phyloP scores from a whole-genome alignment of 1,140 invertebrate genomes.

The Brachionus koreanus region DNA sequence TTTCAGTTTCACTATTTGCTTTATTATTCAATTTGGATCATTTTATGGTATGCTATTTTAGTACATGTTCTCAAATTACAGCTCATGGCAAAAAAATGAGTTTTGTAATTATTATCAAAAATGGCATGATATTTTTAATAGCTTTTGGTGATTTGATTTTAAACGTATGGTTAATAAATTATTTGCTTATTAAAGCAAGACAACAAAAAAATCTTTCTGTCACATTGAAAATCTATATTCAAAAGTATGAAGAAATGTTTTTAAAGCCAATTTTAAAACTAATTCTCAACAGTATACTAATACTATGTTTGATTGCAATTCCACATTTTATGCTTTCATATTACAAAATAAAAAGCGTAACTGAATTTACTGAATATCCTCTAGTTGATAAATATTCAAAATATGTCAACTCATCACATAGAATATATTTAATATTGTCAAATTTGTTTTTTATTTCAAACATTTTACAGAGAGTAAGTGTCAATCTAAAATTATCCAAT shows the following conservation, averaged over 20 bases:
- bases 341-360: neutral
- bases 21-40: neutral
- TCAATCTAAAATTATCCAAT: neutral
- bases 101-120: neutral
- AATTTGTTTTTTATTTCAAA: neutral
- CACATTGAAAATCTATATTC: neutral
- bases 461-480: neutral
- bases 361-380: neutral
- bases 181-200: neutral
- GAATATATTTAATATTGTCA: neutral
- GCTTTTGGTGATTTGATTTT: too few relatives aligned
- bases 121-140: neutral
- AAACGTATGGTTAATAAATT: neutral
- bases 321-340: neutral
- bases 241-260: neutral
- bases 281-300: neutral
- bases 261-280: neutral
- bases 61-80: neutral
- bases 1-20: neutral
- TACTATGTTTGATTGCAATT: neutral
- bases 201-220: neutral
- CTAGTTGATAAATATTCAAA: neutral
- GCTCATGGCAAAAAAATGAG: neutral
- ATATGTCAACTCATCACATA: neutral
- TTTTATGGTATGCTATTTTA: neutral